Conservation (phyloP, 2,888 invertebrate species). For the Neocrepidodera transversa region DNA sequence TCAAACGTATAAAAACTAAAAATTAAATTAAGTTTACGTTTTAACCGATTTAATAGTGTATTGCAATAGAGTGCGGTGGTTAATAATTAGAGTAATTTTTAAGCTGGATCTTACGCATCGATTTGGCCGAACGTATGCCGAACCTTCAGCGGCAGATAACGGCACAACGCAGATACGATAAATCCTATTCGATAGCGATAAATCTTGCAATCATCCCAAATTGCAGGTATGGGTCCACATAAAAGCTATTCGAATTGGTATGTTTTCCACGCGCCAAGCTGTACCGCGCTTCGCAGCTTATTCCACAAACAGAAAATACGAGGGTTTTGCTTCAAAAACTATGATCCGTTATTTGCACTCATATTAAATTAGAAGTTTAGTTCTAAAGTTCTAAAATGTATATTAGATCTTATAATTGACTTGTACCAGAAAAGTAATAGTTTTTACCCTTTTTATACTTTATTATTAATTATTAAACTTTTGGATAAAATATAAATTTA, state of each 20-base stretch:
- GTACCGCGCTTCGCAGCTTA: background rate
- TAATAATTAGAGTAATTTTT: no score
- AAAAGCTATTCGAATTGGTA: constrained; percentile 3
- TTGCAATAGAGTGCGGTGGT: no score
- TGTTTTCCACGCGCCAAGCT: background rate
- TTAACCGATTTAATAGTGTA: no score
- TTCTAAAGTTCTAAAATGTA: background rate
- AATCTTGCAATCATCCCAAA: constrained; percentile 16
- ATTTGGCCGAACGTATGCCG: background rate
- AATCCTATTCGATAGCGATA: constrained; percentile 10
- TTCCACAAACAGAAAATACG: constrained; percentile 1
- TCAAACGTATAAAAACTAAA: no score
- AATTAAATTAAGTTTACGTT: no score
- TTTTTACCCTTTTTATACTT: no score
- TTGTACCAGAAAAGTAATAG: no score
- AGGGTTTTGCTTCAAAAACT: background rate
- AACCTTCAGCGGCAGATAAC: constrained; percentile 7
- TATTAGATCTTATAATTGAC: no score
- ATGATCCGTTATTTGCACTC: no score
- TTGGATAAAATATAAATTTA: no score
- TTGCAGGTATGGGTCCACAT: constrained; percentile 14
- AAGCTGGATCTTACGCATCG: background rate
- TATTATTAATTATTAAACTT: no score
- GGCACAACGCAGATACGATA: constrained; percentile 5
- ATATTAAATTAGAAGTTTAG: no score